Conservation (phyloP, 2,797 vertebrate species). For the Knipowitschia caucasica region DNA sequence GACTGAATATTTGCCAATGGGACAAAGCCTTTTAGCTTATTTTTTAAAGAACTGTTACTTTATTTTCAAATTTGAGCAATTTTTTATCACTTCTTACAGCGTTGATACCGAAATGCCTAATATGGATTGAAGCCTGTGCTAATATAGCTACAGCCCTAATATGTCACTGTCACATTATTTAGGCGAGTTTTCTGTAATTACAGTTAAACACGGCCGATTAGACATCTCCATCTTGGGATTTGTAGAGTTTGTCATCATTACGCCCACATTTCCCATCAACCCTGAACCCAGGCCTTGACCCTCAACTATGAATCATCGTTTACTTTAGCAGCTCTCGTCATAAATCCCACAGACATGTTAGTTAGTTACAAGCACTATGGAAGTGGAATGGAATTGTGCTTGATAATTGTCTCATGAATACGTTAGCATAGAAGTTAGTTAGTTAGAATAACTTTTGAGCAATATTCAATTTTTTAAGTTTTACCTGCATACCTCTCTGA, state of each 20-base stretch:
- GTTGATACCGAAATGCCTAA: neutral
- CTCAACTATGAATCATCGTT: slow-evolving; percentile 11
- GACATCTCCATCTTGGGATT: slow-evolving; percentile 25
- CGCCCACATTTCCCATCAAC: slow-evolving; percentile 20
- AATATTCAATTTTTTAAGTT: no score
- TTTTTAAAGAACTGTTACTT: no score
- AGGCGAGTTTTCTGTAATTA: slow-evolving; percentile 32
- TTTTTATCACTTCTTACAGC: no score
- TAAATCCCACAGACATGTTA: neutral
- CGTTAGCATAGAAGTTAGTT: no score
- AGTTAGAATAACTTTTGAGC: no score
- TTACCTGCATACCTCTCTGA: no score
- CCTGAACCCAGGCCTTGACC: neutral
- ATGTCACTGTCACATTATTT: slow-evolving; percentile 29
- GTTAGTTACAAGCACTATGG: neutral
- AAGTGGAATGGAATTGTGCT: neutral
- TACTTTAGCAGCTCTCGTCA: slow-evolving; percentile 1
- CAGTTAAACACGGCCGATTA: slow-evolving; percentile 14
- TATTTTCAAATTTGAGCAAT: no score
- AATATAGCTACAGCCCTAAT: neutral
- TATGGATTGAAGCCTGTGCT: neutral
- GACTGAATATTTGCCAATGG: no score
- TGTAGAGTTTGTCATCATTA: slow-evolving; percentile 16
- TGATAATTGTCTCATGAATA: neutral
- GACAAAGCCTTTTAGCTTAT: no score